Percentiles rank a stretch among this genome's conserved stretches.
phyloP scores from a whole-genome alignment of 2,797 vertebrate genomes.

The Urosaurus nigricauda region DNA sequence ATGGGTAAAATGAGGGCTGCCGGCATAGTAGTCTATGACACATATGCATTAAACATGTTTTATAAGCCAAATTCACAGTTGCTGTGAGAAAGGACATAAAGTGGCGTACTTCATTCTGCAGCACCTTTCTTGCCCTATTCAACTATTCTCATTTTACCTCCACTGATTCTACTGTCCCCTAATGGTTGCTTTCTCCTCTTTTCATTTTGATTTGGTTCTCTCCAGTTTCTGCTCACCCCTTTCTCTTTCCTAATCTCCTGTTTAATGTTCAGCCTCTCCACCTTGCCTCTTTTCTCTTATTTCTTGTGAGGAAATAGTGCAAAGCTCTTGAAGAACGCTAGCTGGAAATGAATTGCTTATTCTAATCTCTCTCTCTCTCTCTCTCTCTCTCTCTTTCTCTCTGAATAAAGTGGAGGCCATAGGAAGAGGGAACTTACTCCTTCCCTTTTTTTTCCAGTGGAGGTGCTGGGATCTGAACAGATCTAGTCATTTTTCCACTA shows the following conservation, averaged over 20 bases:
- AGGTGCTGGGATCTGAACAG: neutral
- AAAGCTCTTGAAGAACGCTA: neutral
- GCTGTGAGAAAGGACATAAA: neutral
- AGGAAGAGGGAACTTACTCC: neutral
- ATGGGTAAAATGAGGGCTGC: neutral
- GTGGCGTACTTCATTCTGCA: too few relatives aligned
- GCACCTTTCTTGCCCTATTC: neutral
- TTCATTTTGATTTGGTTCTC: neutral
- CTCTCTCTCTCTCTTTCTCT: too few relatives aligned
- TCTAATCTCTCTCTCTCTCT: too few relatives aligned
- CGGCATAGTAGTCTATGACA: neutral
- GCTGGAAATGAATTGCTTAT: neutral
- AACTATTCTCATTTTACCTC: neutral
- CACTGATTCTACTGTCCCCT: neutral
- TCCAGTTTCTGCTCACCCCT: neutral
- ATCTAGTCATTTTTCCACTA: neutral
- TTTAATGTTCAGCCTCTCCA: neutral
- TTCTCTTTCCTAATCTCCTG: neutral
- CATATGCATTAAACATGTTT: neutral
- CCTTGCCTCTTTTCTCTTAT: neutral
- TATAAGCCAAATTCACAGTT: neutral
- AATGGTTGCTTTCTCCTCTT: neutral
- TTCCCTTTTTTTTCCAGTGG: neutral
- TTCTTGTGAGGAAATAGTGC: neutral
- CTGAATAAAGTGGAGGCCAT: neutral